Evolutionary conservation across 1,140 invertebrate species (phyloP).

Genomic region (Diabrotica virgifera): DNA sequence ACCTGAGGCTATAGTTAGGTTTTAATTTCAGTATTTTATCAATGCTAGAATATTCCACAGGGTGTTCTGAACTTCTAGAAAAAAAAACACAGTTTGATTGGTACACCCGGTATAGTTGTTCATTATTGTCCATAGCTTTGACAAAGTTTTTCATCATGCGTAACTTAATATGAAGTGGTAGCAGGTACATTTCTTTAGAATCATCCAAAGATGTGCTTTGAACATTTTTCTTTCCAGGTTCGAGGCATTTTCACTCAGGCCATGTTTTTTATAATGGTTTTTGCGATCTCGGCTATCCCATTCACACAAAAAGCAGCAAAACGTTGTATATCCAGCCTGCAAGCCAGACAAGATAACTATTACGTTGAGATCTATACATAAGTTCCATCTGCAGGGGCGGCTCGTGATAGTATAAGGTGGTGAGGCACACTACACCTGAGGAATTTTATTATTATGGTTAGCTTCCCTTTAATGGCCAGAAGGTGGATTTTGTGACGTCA

Average conservation of each 20-base stretch:
- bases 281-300: background rate
- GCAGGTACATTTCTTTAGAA: background rate
- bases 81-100: too few species aligned
- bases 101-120: too few species aligned
- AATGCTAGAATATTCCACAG: too few species aligned
- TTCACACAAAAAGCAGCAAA: background rate
- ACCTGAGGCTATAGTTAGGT: too few species aligned
- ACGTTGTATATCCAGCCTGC: background rate
- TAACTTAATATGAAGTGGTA: background rate
- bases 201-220: background rate
- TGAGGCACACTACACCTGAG: too few species aligned
- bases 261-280: background rate
- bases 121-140: background rate
- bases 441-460: too few species aligned
- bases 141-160: background rate
- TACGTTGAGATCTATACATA: background rate
- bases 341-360: background rate
- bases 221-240: background rate
- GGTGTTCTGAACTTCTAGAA: too few species aligned
- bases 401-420: too few species aligned
- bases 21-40: too few species aligned
- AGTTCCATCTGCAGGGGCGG: background rate
- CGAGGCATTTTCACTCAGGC: background rate
- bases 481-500: too few species aligned
- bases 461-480: too few species aligned